Base-by-base conservation (phyloP, 2,113 vertebrate genomes). In the Falco punctatus region DNA sequence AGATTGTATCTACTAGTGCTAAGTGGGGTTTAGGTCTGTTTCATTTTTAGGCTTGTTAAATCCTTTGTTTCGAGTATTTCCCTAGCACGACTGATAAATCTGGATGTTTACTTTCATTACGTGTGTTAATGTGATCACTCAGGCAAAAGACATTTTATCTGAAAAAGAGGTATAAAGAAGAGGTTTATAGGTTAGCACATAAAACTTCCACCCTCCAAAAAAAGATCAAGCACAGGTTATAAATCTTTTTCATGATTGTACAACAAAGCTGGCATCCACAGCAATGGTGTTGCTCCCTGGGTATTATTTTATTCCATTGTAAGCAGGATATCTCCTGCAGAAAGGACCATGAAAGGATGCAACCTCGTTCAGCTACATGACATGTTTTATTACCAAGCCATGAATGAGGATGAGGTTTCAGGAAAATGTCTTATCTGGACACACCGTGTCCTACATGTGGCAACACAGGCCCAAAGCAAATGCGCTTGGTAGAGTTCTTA, bases 321-420 rank as follows among this genome's bases (percentile, higher is more conserved):
- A 42, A 62, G 28, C 38, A 58, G 9, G 5, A 9, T n/a, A 40
- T 51, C 19, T 9, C 52, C 8, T 0, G 0, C 35, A 58, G 44
- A 62, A 61, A 40, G 28, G 35, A 49, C 33, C 8, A 9, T 10
- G 6, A 26, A 12, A 40, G 32, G 57, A 30, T 64, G 4, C 32
- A 46, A 40, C 38, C 21, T 64, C 2, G 3, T 49, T 55, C 18
- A 35, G 12, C 12, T 58, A 38, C 8, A 3, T 24, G 44, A n/a
- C 3, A 1, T 12, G 5, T 62, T 57, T 81, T 81, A 35, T 61
- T 72, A 52, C 57, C 26, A 62, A 66, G 10, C 9, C 33, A 33
- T 14, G 18, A 38, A 62, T 67, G 66, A 49, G 57, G 48, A 24
- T 0, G 4, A 13, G 5, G 18, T 44, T 82, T 78, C 13, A 42